Evolutionary conservation across 1,140 invertebrate genomes (phyloP), one percentile per base, ranked within the genome.

Genomic region (Andricus grossulariae): DNA sequence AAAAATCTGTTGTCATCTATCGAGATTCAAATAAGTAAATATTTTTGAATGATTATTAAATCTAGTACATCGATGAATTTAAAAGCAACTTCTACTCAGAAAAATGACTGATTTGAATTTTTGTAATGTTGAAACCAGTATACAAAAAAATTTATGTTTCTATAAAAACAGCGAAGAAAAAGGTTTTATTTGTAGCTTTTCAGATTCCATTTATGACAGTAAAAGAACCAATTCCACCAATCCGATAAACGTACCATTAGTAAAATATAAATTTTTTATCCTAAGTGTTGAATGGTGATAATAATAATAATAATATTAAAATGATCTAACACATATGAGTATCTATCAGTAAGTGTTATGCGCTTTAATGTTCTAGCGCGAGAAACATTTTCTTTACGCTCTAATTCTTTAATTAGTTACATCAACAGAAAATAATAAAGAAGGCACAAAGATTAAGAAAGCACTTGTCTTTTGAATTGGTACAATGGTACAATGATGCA

Each of bases 401-500:
- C 50, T 18, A 55, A 18, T 55, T 55, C 54, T 50, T 73, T 11
- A 55, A 19, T 55, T 7, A 10, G 32, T 50, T 25, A 39, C 50
- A 60, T 76, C 18, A 73, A 71, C 21, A 50, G 76, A 71, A 80
- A 80, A 83, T 74, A 74, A 77, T 82, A 80, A 76, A 84, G 82
- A 89, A 89, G 88, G 88, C 88, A 89, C 87, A 78, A 82, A 87
- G 80, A 89, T 89, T 86, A 88, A 88, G 83, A 89, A 88, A 87
- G 87, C 84, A 89, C 86, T 88, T 87, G 80, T 85, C 76, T 82
- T 82, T 66, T 74, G 73, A 80, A 81, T 83, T 79, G 72, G 82
- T 81, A 72, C 79, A 86, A 32, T 32, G 25, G 5, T 32, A 32
- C 25, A 32, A 32, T 82, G 75, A 75, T 87, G 81, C 79, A 85